Percentiles rank a stretch among this genome's conserved stretches.
These are phyloP conservation scores for Daktulosphaira vitifoliae DNA, from an alignment of 1,140 invertebrate genomes.

Conservation along the genomic window DNA sequence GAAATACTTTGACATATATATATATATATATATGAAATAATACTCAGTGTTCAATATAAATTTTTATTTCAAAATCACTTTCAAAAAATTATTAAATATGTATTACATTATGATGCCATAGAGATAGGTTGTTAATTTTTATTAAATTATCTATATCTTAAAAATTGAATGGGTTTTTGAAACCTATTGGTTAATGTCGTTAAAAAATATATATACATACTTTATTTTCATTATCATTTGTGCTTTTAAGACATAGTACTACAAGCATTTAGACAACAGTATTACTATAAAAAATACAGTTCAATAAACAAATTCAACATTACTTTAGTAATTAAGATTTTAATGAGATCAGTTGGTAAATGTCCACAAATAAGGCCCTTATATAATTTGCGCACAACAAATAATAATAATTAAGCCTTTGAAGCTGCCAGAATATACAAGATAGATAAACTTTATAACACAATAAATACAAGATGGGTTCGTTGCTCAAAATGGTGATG, in stretches of 20 bases:
- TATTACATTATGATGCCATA: too few species aligned
- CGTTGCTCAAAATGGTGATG: constrained; percentile 19
- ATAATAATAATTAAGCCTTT: constrained; percentile 3
- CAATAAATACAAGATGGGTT: not conserved
- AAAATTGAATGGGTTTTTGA: too few species aligned
- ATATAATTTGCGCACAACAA: constrained; percentile 5
- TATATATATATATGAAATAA: too few species aligned
- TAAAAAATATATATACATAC: too few species aligned
- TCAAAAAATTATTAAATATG: too few species aligned
- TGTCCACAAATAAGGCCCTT: not conserved
- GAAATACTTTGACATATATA: too few species aligned
- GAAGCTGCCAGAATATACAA: not conserved
- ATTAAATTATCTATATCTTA: too few species aligned
- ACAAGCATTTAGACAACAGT: constrained; percentile 12
- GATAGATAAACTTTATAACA: too few species aligned
- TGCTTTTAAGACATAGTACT: constrained; percentile 13
- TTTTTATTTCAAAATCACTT: too few species aligned
- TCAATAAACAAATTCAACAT: not conserved
- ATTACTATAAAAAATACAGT: constrained; percentile 1
- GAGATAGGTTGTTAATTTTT: too few species aligned
- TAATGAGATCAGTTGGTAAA: constrained; percentile 16
- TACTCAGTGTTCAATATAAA: too few species aligned
- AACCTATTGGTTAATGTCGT: too few species aligned
- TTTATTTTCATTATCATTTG: not conserved
- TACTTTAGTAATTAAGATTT: constrained; percentile 6